Base-by-base conservation (phyloP, 2,888 invertebrate species). In the Monochamus alternatus region DNA sequence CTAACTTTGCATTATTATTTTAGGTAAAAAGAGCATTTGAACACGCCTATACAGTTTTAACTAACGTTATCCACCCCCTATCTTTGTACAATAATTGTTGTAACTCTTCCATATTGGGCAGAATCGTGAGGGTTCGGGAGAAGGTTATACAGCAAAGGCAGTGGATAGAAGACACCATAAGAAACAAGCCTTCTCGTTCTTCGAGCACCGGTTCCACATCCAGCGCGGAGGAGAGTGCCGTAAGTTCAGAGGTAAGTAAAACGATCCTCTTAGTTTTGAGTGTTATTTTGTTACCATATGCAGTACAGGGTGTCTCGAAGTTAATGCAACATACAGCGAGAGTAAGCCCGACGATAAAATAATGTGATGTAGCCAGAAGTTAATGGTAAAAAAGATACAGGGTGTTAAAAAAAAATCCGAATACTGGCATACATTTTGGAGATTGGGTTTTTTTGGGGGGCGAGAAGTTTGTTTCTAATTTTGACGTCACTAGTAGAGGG, bases 11-110 rank as follows among this genome's bases (percentile, higher is more conserved):
- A 59, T 59, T 32, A 74, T 76, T 22, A 22, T 85, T 90, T 55
- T 89, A 91, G 88, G 95, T 96, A 22, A 95, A 96, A 88, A 95
- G 96, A 90, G 97, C 98, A 77, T 99, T 99, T 91, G 98, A 98
- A 90, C 97, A 97, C 91, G 99, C 99, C 77, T 98, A 96, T 90
- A 93, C 95, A 78, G 93, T 94, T 84, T 91, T 97, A 84, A 93
- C 94, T 84, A 94, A 94, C 88, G 95, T 95, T 79, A 94, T 95
- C 78, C 93, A 87, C 80, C 88, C 89, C 12, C 85, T 90, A 58
- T 90, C 91, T 81, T 87, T 89, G 78, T 89, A 89, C 84, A 90
- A 91, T 84, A 91, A 93, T 82, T 90, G 90, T 79, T 89, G 89
- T 76, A 89, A 90, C 44, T 90, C 91, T 85, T 92, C 92, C 79